A percentile compares a stretch with the other conserved stretches of the same genome.
phyloP scores from a whole-genome alignment of 1,140 invertebrate genomes.

The Cherax quadricarinatus region DNA sequence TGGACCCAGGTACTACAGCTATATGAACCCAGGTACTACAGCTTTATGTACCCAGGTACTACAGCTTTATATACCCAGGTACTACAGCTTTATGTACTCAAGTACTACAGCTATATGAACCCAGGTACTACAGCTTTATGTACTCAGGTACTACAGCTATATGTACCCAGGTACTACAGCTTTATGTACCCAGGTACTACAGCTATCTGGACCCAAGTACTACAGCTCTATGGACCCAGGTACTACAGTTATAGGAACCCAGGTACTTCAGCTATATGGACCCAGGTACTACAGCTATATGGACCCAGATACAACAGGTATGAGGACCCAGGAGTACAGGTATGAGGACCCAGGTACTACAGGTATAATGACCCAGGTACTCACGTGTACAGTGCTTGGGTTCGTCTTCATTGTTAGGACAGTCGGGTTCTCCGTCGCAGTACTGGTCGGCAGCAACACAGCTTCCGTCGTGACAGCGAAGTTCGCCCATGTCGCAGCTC shows the following conservation, averaged over 20 bases:
- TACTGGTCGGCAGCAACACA: conserved; percentile 63
- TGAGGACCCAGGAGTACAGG: background rate
- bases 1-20: too few relatives aligned
- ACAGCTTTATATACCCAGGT: too few relatives aligned
- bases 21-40: too few relatives aligned
- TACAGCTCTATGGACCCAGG: background rate
- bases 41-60: too few relatives aligned
- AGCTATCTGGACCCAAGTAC: background rate
- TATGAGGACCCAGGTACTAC: background rate
- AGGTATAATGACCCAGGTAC: background rate
- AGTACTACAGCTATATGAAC: too few relatives aligned
- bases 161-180: too few relatives aligned
- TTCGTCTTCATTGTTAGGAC: conserved; percentile 40
- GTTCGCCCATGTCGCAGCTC: conserved; percentile 53
- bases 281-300: too few relatives aligned
- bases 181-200: too few relatives aligned
- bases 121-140: too few relatives aligned
- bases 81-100: too few relatives aligned
- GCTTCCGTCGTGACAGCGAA: conserved; percentile 56
- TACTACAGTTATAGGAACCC: background rate
- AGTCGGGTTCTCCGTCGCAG: conserved; percentile 59
- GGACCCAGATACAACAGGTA: background rate
- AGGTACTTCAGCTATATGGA: background rate
- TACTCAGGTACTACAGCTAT: too few relatives aligned
- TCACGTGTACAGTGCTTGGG: conserved; percentile 53